Evolutionary conservation across 64 coral and sea anemone genomes (phyloP), one percentile per base, ranked within the genome.

Genomic region (Actinia equina): DNA sequence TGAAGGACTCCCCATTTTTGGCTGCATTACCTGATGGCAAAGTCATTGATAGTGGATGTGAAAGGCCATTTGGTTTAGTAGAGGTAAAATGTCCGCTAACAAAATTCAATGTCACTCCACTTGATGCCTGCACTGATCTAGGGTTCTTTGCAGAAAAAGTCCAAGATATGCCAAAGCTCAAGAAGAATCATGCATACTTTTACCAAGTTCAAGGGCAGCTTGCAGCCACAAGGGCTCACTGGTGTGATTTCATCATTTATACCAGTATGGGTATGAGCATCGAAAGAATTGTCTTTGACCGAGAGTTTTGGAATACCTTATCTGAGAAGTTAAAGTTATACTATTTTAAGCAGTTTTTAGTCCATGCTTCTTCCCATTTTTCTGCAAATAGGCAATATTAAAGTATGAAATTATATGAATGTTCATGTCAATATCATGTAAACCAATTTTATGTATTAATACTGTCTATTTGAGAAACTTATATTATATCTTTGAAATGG

Each of bases 21-120:
- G 30, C 30, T 37, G 89, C 83, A 27, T 83, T 88, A 43, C 92
- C 92, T 17, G 88, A 89, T 89, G 88, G 87, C 22, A 94, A 87
- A 77, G 63, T 94, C 2, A 89, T 94, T 82, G 92, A 94, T n/a
- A 8, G 12, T 41, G 85, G 85, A 41, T 86, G 85, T 64, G 62
- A 2, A 8, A 43, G 67, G 15, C 58, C 1, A 22, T 86, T 30
- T 44, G 62, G 85, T 19, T 20, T 86, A 43, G 85, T 43, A 23
- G 30, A 62, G 59, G 59, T 19, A 62, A 87, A 87, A 53, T 87
- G 86, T 55, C 86, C 86, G n/a, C 8, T 7, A n/a, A 77, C 44
- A 17, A 87, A 87, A 53, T 54, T 77, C 19, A 42, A 22, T 79
- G 71, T 79, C 4, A 37, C 86, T 8, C 52, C 43, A 78, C 10